Conservation (phyloP, 2,888 invertebrate genomes). For the Eristalis intricaria region DNA sequence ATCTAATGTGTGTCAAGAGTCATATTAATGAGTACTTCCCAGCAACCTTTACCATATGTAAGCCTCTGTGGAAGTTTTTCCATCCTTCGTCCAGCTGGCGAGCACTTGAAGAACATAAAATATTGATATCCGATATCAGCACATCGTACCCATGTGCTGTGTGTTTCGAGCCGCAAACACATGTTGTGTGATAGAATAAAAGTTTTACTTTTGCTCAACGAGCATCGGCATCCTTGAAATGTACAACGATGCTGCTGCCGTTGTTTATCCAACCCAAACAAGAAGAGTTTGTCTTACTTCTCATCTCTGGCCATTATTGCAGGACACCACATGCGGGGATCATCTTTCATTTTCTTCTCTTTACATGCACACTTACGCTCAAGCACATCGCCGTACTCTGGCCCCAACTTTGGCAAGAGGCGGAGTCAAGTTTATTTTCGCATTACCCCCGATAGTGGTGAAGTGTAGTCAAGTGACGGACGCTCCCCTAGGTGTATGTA, state of each 20-base stretch:
- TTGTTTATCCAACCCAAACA: constrained; percentile 10
- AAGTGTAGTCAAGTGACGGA: constrained; percentile 5
- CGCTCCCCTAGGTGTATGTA: neutral
- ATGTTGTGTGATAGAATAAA: constrained; percentile 25
- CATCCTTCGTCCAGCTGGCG: neutral
- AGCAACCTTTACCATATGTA: neutral
- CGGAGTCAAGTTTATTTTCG: constrained; percentile 12
- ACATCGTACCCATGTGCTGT: neutral
- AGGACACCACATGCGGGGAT: constrained; percentile 29
- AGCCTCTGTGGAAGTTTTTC: neutral
- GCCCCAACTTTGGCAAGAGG: neutral
- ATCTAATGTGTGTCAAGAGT: neutral
- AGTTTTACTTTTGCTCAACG: constrained; percentile 12
- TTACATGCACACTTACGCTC: constrained; percentile 6
- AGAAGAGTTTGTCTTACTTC: constrained; percentile 11
- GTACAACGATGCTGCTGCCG: neutral
- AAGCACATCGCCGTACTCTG: neutral
- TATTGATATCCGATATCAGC: constrained; percentile 1
- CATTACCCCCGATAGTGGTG: constrained; percentile 17
- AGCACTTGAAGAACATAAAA: neutral
- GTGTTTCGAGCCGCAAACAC: constrained; percentile 4
- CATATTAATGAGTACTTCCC: neutral
- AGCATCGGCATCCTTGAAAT: constrained; percentile 20
- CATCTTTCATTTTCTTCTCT: constrained; percentile 34
- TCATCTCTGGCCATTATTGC: constrained; percentile 26